Conservation (phyloP, 2,888 invertebrate species). For the Nomada fabriciana region DNA sequence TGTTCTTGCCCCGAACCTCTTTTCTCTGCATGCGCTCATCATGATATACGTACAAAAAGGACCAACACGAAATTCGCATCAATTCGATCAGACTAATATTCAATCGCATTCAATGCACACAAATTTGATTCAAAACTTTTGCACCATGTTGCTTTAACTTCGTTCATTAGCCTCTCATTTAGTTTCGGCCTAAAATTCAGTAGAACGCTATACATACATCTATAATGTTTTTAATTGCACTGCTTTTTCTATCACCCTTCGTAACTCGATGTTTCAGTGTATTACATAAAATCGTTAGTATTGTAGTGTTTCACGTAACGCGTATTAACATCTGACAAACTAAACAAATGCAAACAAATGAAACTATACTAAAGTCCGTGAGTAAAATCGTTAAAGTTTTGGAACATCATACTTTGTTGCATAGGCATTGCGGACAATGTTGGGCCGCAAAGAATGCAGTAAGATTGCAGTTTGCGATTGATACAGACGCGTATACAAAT, state of each 20-base stretch:
- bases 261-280: background rate
- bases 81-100: conserved; percentile 20
- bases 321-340: background rate
- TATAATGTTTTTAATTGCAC: conserved; percentile 27
- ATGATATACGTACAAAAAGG: conserved; percentile 31
- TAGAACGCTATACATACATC: conserved; percentile 17
- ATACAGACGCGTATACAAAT: background rate
- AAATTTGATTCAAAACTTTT: conserved; percentile 12
- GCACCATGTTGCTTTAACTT: conserved; percentile 24
- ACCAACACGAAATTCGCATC: conserved; percentile 4
- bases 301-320: conserved; percentile 12
- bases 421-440: conserved; percentile 3
- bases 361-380: background rate
- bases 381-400: conserved; percentile 1
- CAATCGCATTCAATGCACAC: background rate
- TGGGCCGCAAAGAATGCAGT: background rate
- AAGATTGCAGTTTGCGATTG: background rate
- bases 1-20: background rate
- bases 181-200: background rate
- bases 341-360: background rate
- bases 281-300: background rate
- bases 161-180: conserved; percentile 21
- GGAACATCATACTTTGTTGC: background rate
- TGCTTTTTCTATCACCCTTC: conserved; percentile 34
- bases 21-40: conserved; percentile 10